A percentile compares a stretch with the other conserved stretches of the same genome.
Evolutionary conservation across 2,888 invertebrate species (phyloP).

Genomic region (Rambutsinella grinnellia): DNA sequence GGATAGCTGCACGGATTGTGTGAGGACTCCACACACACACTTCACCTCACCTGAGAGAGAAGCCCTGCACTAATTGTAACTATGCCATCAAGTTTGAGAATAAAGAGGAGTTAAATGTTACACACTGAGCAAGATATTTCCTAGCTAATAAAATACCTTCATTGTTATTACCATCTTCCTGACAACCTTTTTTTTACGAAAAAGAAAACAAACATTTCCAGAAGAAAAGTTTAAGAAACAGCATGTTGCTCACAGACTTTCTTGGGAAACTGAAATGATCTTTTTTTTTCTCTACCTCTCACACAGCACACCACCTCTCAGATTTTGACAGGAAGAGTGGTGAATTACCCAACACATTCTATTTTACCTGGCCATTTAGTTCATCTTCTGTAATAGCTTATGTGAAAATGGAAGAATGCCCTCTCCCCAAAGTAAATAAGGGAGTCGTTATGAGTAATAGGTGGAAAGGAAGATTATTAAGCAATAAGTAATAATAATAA

Average conservation of each 20-base stretch:
- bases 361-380: constrained; percentile 13
- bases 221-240: constrained; percentile 32
- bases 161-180: background rate
- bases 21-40: constrained; percentile 55
- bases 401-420: too few species aligned
- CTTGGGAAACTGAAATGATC: too few species aligned
- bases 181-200: background rate
- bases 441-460: too few species aligned
- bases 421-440: too few species aligned
- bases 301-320: constrained; percentile 22
- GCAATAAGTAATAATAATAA: constrained; percentile 31
- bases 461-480: too few species aligned
- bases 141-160: background rate
- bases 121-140: background rate
- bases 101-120: background rate
- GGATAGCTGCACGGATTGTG: constrained; percentile 48
- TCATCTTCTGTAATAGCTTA: constrained; percentile 23
- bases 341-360: background rate
- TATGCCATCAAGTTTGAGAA: background rate
- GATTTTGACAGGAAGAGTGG: constrained; percentile 55
- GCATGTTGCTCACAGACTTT: too few species aligned
- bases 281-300: too few species aligned
- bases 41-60: constrained; percentile 41
- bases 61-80: constrained; percentile 1
- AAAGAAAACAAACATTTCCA: background rate